These are phyloP conservation scores for Diarsia mendica DNA, from an alignment of 2,888 invertebrate species.

Conservation along the genomic window DNA sequence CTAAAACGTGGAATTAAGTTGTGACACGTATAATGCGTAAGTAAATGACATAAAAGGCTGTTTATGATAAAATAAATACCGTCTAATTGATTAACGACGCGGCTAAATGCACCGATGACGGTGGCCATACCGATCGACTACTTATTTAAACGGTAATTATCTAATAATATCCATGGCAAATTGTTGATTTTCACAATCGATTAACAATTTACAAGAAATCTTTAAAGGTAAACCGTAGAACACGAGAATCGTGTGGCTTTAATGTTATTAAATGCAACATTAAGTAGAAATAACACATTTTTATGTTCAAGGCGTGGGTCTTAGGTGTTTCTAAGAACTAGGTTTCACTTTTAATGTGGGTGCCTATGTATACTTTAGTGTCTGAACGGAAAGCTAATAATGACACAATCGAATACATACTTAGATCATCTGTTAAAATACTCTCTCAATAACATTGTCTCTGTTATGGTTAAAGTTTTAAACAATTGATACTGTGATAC, in stretches of 20 bases:
- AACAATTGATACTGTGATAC: background rate
- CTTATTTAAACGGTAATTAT: constrained; percentile 26
- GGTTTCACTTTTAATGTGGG: constrained; percentile 35
- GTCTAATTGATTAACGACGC: constrained; percentile 40
- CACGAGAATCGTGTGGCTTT: constrained; percentile 74
- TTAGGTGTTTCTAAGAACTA: constrained; percentile 42
- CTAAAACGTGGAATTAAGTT: background rate
- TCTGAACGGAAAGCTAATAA: constrained; percentile 41
- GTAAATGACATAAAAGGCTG: constrained; percentile 1
- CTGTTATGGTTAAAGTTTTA: background rate
- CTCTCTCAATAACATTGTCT: background rate
- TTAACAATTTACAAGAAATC: constrained; percentile 45
- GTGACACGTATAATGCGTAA: background rate
- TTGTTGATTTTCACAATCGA: constrained; percentile 47
- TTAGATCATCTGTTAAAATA: constrained; percentile 30
- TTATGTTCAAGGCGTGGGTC: constrained; percentile 23
- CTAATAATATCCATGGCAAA: constrained; percentile 15
- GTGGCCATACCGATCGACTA: constrained; percentile 32
- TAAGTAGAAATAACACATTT: constrained; percentile 38
- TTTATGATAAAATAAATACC: constrained; percentile 19
- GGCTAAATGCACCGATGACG: constrained; percentile 19
- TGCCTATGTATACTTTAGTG: constrained; percentile 12
- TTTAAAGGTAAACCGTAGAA: constrained; percentile 70
- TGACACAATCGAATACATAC: constrained; percentile 31
- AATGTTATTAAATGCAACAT: constrained; percentile 33